Conservation (phyloP, 1,140 invertebrate genomes). For the Drosophila nasuta region DNA sequence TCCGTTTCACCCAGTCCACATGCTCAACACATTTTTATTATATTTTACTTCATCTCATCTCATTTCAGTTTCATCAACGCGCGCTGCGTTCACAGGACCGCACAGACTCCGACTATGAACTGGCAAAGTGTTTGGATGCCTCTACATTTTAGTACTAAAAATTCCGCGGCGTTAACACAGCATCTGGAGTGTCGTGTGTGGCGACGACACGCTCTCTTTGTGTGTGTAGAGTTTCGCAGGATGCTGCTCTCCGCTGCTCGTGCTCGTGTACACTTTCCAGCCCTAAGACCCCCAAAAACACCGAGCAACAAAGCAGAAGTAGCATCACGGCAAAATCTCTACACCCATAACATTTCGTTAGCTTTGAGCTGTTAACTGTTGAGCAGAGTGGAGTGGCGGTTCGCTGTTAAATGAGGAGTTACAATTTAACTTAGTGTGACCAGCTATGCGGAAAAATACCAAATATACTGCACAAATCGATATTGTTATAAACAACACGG, state of each 20-base stretch:
- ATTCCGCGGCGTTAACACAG: conserved; percentile 27
- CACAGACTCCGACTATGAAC: conserved; percentile 72
- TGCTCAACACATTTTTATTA: conserved; percentile 27
- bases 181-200: conserved; percentile 37
- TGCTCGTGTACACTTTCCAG: conserved; percentile 52
- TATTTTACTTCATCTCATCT: conserved; percentile 46
- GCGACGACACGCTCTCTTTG: not conserved
- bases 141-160: conserved; percentile 58
- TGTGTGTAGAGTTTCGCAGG: conserved; percentile 58
- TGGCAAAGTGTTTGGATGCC: conserved; percentile 57
- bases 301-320: conserved; percentile 8
- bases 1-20: conserved; percentile 37
- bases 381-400: conserved; percentile 1
- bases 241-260: conserved; percentile 39
- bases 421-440: not conserved
- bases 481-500: conserved; percentile 8
- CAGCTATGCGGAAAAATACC: conserved; percentile 18
- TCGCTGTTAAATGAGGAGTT: conserved; percentile 7
- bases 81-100: conserved; percentile 69
- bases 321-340: conserved; percentile 7
- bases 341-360: conserved; percentile 20
- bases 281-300: conserved; percentile 16
- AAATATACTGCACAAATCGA: not conserved
- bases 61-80: conserved; percentile 54
- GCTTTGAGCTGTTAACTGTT: conserved; percentile 2